Conservation (phyloP, 2,888 invertebrate species). For the Auanema freiburgensis region DNA sequence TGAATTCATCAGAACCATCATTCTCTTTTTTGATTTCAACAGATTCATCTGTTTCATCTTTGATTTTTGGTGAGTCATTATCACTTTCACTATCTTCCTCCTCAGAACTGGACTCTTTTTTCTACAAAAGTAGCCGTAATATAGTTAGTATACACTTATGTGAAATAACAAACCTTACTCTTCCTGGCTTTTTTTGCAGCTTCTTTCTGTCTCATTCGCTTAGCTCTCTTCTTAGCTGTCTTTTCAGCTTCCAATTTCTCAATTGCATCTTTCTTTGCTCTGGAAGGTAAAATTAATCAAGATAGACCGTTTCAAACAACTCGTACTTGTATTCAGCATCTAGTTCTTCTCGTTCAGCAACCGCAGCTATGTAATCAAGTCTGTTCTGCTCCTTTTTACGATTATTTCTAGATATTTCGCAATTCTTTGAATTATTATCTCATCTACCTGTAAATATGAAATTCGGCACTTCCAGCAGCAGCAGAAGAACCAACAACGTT, state of each 20-base stretch:
- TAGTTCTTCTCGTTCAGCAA: constrained; percentile 80
- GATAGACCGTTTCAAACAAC: background rate
- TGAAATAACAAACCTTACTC: constrained; percentile 27
- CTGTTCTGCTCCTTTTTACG: constrained; percentile 92
- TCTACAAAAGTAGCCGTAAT: constrained; percentile 4
- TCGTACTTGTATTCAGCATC: constrained; percentile 82
- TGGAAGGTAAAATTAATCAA: constrained; percentile 12
- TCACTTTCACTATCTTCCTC: constrained; percentile 22
- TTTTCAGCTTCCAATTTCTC: constrained; percentile 48
- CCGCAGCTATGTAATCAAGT: constrained; percentile 87
- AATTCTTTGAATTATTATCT: background rate
- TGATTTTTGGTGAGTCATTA: constrained; percentile 8
- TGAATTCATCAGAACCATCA: background rate
- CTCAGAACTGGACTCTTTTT: constrained; percentile 6
- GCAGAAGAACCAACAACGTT: constrained; percentile 99
- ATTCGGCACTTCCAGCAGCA: constrained; percentile 97
- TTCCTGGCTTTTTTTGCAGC: constrained; percentile 31
- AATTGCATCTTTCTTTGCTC: constrained; percentile 69
- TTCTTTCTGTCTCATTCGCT: constrained; percentile 69
- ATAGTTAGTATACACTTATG: no score
- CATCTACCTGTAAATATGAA: constrained; percentile 94
- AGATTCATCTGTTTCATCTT: background rate
- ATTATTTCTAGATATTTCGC: constrained; percentile 83
- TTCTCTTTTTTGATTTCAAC: constrained; percentile 3
- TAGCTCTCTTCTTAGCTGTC: constrained; percentile 82